These are phyloP conservation scores for Bombyx mandarina DNA, from an alignment of 1,140 invertebrate species.

Conservation along the genomic window DNA sequence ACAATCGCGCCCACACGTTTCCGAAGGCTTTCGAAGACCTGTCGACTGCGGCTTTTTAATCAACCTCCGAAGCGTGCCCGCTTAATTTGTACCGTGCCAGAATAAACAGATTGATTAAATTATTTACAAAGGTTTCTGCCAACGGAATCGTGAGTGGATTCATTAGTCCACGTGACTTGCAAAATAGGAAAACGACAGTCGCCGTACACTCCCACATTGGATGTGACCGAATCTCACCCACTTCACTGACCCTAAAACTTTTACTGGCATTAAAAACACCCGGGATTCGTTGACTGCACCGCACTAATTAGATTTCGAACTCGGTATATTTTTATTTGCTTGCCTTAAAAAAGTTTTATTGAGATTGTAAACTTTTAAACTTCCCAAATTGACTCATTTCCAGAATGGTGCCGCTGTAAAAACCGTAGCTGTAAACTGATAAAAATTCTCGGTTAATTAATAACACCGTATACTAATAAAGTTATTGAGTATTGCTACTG, in stretches of 20 bases:
- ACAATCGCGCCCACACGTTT: no score
- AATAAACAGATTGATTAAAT: conserved; percentile 41
- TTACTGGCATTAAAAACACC: conserved; percentile 25
- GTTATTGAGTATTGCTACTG: not conserved
- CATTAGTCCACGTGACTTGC: conserved; percentile 62
- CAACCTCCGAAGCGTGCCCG: conserved; percentile 19
- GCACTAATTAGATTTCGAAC: conserved; percentile 41
- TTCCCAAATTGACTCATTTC: conserved; percentile 14
- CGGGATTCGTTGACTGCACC: conserved; percentile 36
- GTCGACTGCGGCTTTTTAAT: conserved; percentile 11
- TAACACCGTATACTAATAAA: conserved; percentile 10
- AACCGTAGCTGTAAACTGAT: conserved; percentile 16
- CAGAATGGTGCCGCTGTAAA: conserved; percentile 11
- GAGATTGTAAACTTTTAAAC: conserved; percentile 13
- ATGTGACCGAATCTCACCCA: conserved; percentile 7
- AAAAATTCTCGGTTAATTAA: conserved; percentile 28
- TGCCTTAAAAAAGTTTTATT: conserved; percentile 7
- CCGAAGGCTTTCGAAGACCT: no score
- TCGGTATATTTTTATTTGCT: conserved; percentile 20
- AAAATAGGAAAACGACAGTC: conserved; percentile 39
- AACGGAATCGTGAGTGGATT: conserved; percentile 40
- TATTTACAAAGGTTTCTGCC: conserved; percentile 29
- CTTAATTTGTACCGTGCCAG: conserved; percentile 36
- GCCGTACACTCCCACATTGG: conserved; percentile 29
- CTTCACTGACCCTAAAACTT: conserved; percentile 24